A percentile compares a stretch with the other conserved stretches of the same genome.
Conservation (phyloP, 2,113 vertebrate species). For the Pan troglodytes region NHGRI_mPanTro3-v2.1_pri NC_072403.2:167051501-167052000, state of each 20-base stretch:
- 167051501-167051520: not conserved
- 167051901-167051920: no score
- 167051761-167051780: fast-evolving
- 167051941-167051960: no score
- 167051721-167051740: not conserved
- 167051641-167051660: fast-evolving
- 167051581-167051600: not conserved
- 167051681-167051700: not conserved
- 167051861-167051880: no score
- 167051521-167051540: not conserved
- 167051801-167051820: no score
- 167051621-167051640: fast-evolving
- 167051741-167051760: not conserved
- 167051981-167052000: no score
- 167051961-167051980: no score
- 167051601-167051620: not conserved
- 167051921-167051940: no score
- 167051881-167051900: no score
- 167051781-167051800: fast-evolving
- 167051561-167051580: not conserved
- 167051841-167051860: no score
- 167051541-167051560: not conserved
- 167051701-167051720: not conserved
- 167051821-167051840: not conserved
- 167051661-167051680: not conserved